Evolutionary conservation across 2,113 vertebrate species (phyloP).

Genomic region (Apodemus sylvaticus): DNA sequence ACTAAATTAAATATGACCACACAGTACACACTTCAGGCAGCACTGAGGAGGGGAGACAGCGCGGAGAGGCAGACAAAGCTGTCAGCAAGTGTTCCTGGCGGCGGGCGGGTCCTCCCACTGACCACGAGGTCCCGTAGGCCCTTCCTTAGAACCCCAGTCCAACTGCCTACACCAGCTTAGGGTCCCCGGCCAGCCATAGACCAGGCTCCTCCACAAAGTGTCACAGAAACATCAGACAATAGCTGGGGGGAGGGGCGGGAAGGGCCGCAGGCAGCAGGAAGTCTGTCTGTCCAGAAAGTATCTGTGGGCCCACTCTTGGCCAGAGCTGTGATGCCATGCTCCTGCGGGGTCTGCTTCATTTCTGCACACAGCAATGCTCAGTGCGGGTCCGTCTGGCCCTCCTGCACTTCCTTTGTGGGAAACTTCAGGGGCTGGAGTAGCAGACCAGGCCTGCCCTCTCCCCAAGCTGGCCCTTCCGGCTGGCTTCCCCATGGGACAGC

Average conservation of each 20-base stretch:
- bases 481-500: too few relatives aligned
- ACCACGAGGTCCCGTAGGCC: neutral
- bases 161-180: neutral
- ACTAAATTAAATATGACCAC: neutral
- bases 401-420: neutral
- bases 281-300: too few relatives aligned
- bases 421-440: rapidly evolving
- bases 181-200: neutral
- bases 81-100: neutral
- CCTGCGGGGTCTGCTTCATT: neutral
- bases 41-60: neutral
- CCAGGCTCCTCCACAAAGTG: neutral
- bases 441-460: neutral
- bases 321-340: neutral
- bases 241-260: neutral
- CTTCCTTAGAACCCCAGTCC: neutral
- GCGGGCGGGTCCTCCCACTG: neutral
- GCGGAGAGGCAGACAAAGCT: neutral
- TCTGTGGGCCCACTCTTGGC: neutral
- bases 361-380: neutral
- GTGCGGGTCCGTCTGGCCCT: neutral
- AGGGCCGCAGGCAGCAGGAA: neutral
- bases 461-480: neutral
- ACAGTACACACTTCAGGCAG: neutral
- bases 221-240: neutral